Conservation (phyloP, 2,113 vertebrate species). For the Mugil cephalus region DNA sequence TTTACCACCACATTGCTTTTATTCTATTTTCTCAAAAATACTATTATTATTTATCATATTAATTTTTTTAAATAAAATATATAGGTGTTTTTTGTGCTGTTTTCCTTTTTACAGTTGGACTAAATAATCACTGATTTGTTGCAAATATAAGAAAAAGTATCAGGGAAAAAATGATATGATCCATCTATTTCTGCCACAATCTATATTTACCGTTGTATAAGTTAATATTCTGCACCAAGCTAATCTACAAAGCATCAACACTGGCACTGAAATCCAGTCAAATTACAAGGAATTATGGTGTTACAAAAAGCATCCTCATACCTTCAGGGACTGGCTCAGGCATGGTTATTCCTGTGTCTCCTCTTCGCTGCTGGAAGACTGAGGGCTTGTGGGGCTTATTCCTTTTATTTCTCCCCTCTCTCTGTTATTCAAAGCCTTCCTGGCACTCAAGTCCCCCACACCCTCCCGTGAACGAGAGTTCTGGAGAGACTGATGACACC, state of each 20-base stretch:
- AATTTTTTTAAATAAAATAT: too few species aligned
- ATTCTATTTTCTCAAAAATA: neutral
- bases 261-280: constrained; percentile 25
- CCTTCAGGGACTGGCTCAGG: constrained; percentile 76
- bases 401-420: constrained; percentile 77
- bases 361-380: constrained; percentile 67
- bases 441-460: constrained; percentile 76
- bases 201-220: constrained; percentile 2
- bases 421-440: constrained; percentile 78
- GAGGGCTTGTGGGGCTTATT: constrained; percentile 65
- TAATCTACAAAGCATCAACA: constrained; percentile 25
- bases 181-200: constrained; percentile 1
- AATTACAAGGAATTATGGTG: constrained; percentile 54
- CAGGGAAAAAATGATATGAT: too few species aligned
- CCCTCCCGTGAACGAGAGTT: constrained; percentile 66
- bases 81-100: too few species aligned
- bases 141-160: too few species aligned
- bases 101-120: too few species aligned
- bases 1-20: neutral
- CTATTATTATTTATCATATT: too few species aligned
- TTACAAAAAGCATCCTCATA: constrained; percentile 67
- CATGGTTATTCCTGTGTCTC: constrained; percentile 80
- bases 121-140: too few species aligned
- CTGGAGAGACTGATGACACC: constrained; percentile 61
- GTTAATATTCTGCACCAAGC: neutral